Base-by-base conservation (phyloP, 1,140 invertebrate species). In the Drosophila burlai region DNA sequence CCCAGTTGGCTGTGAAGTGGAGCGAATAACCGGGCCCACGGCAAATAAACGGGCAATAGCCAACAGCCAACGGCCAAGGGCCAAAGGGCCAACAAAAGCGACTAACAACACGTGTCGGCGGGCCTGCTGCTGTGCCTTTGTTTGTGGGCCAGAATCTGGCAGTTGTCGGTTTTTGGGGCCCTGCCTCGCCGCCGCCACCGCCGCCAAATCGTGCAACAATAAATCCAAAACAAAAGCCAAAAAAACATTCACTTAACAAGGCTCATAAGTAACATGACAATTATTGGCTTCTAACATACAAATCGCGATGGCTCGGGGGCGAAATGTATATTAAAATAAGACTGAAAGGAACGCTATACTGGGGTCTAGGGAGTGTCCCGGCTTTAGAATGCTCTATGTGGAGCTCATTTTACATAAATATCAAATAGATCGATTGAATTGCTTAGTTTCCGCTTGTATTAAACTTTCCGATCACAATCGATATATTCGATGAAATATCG, bases 91-190 rank as follows among this genome's bases (percentile, higher is more conserved):
- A 59, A 45, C 57, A 57, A 66, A 42, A 45, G 63, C 59, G 58
- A 45, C 36, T 63, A 67, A 57, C 54, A 67, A 67, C 64, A 67
- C 64, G 60, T 67, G 64, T 64, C 62, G 64, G 59, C 45, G 64
- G 64, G 60, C 43, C 63, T 18, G 60, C 57, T 59, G 57, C 61
- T 64, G 40, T 45, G 64, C 60, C 59, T 38, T 64, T 67, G 64
- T 64, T 64, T 64, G 42, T 64, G 34, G 36, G 42, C 59, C 42
- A 47, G 34, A 64, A 47, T 67, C 42, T 16, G 29, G 24, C 40
- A 26, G 34, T 26, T 15, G 54, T 57, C 5, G 54, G 36, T 40
- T 57, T 40, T 63, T 47, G 29, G 49, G 26, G 62, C 54, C 55
- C 16, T 4, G 21, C 13, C 55, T 16, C 4, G 13, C 21, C 55